Conservation (phyloP, 2,888 invertebrate species). For the Orthonevra nobilis region DNA sequence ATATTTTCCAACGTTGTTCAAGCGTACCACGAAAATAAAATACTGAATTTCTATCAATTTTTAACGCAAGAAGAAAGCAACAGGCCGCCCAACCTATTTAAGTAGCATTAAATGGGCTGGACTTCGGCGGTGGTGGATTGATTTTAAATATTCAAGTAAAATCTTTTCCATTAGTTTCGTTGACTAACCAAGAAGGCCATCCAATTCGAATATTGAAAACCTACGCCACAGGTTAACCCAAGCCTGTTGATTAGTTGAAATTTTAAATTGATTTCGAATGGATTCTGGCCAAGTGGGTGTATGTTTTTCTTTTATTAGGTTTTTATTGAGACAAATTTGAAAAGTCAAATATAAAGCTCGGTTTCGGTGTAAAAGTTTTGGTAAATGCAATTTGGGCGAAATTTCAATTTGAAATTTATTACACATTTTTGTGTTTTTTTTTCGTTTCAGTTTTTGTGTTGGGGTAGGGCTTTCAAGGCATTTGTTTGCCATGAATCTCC, state of each 20-base stretch:
- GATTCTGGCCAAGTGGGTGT: neutral
- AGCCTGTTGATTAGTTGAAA: constrained; percentile 14
- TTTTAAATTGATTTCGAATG: constrained; percentile 32
- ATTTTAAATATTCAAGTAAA: neutral
- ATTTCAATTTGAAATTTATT: neutral
- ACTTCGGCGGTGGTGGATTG: too few species aligned
- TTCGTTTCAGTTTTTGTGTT: too few species aligned
- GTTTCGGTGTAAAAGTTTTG: constrained; percentile 16
- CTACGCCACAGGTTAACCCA: constrained; percentile 6
- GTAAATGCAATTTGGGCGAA: constrained; percentile 34
- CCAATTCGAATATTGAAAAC: neutral
- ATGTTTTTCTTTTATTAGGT: too few species aligned
- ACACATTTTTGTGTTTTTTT: neutral
- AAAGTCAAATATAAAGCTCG: constrained; percentile 16
- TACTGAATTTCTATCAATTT: too few species aligned
- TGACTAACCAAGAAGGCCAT: neutral
- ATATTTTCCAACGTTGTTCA: too few species aligned
- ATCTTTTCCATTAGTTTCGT: constrained; percentile 13
- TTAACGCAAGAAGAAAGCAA: too few species aligned
- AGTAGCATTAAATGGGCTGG: too few species aligned
- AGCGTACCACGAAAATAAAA: too few species aligned
- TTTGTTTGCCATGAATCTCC: constrained; percentile 35
- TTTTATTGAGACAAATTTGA: too few species aligned
- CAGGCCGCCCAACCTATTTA: too few species aligned
- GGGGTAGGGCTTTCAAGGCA: too few species aligned